Conservation (phyloP, 2,797 vertebrate species). For the Sphaeramia orbicularis region DNA sequence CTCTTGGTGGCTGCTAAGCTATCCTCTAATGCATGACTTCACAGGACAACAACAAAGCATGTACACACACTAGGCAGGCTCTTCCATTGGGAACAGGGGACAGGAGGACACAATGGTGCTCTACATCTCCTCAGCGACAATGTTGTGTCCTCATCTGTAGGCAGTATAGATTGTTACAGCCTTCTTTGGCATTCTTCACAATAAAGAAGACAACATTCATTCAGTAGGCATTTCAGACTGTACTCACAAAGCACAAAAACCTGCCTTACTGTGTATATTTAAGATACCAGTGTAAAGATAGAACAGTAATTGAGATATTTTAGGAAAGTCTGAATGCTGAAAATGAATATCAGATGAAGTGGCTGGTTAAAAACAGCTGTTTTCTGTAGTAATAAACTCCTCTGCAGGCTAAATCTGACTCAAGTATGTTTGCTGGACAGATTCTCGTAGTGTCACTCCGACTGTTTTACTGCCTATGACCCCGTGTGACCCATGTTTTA, state of each 20-base stretch:
- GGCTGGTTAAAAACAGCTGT: not conserved
- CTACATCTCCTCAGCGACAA: constrained; percentile 30
- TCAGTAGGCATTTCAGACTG: too few relatives aligned
- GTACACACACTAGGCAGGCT: constrained; percentile 51
- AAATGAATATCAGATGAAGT: constrained; percentile 1
- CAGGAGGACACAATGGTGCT: constrained; percentile 55
- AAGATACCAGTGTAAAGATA: not conserved
- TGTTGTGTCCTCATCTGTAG: constrained; percentile 44
- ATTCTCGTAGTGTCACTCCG: constrained; percentile 4
- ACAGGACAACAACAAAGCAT: constrained; percentile 78
- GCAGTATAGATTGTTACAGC: constrained; percentile 15
- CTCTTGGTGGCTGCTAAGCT: constrained; percentile 71
- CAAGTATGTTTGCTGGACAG: not conserved
- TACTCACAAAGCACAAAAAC: not conserved
- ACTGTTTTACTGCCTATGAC: constrained; percentile 17
- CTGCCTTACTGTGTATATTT: not conserved
- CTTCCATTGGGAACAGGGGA: constrained; percentile 58
- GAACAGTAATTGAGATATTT: not conserved
- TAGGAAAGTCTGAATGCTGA: not conserved
- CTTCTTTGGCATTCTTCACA: constrained; percentile 2
- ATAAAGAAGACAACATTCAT: not conserved
- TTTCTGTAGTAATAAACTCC: too few relatives aligned
- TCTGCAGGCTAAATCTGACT: not conserved
- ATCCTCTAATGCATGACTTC: constrained; percentile 81
- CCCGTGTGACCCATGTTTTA: constrained; percentile 20